phyloP scores from a whole-genome alignment of 1,140 invertebrate genomes.

The Drosophila melanogaster region Release_6_plus_ISO1_MT NT_037436.4:16855001-16855500 shows the following conservation, averaged over 20 bases:
- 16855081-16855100: too few species aligned
- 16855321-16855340: constrained; percentile 37
- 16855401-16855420: constrained; percentile 25
- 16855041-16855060: too few species aligned
- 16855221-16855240: not conserved
- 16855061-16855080: too few species aligned
- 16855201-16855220: not conserved
- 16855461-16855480: constrained; percentile 46
- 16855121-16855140: too few species aligned
- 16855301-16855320: constrained; percentile 27
- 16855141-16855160: too few species aligned
- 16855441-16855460: constrained; percentile 51
- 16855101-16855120: too few species aligned
- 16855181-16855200: too few species aligned
- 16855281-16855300: constrained; percentile 28
- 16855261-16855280: constrained; percentile 14
- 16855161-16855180: too few species aligned
- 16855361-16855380: constrained; percentile 24
- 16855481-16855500: constrained; percentile 17
- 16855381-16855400: constrained; percentile 59
- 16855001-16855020: too few species aligned
- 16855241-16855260: constrained; percentile 7
- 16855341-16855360: constrained; percentile 26
- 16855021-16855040: too few species aligned
- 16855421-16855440: constrained; percentile 51